Conservation (phyloP, 2,113 vertebrate genomes). For the Cygnus buccinator region DNA sequence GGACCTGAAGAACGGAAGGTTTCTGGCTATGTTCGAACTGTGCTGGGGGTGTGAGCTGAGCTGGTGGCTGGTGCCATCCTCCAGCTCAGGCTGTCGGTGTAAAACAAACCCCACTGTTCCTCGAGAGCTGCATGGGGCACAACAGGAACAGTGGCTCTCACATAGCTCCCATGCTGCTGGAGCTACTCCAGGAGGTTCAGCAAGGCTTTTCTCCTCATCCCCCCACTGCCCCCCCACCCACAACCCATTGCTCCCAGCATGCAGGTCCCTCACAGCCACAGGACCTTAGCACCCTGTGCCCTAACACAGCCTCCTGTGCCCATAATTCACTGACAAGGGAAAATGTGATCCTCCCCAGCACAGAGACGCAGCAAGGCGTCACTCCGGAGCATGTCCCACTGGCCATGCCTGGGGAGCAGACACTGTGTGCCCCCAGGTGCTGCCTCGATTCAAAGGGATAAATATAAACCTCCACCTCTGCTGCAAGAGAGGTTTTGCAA, state of each 20-base stretch:
- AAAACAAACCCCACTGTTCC: not conserved
- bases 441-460: not conserved
- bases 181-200: not conserved
- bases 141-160: fast-evolving
- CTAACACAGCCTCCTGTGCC: not conserved
- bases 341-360: not conserved
- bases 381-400: not conserved
- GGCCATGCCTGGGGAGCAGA: not conserved
- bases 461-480: constrained; percentile 61
- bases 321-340: not conserved
- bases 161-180: fast-evolving
- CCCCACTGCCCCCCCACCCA: not conserved
- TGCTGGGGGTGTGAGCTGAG: not conserved
- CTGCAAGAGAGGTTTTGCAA: not conserved
- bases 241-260: not conserved
- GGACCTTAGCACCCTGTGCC: not conserved
- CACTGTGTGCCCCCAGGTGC: not conserved
- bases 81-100: not conserved
- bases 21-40: fast-evolving
- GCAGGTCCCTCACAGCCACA: fast-evolving
- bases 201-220: too few species aligned
- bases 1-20: not conserved
- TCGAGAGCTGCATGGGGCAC: not conserved
- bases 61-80: not conserved
- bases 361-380: too few species aligned